Percentiles rank a stretch among this genome's conserved stretches.
Conservation (phyloP, 1,140 invertebrate genomes). For the Caenorhabditis briggsae region DNA sequence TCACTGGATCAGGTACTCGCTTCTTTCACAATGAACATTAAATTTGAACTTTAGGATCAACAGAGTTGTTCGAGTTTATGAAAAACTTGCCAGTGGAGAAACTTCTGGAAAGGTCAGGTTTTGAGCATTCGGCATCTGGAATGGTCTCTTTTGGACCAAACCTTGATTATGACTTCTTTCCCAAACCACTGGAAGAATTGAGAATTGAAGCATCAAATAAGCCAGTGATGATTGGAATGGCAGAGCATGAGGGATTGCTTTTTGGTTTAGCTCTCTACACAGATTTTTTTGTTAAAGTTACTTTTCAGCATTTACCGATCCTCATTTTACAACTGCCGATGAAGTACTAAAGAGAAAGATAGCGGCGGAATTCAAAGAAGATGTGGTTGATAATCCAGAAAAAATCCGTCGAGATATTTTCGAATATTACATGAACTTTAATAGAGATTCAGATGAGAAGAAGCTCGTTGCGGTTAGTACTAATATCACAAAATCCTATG, state of each 20-base stretch:
- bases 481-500: neutral
- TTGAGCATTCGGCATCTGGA: neutral
- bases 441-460: neutral
- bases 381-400: constrained; percentile 6
- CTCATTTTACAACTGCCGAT: neutral
- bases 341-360: neutral
- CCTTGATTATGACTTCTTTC: constrained; percentile 67
- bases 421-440: neutral
- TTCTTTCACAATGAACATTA: neutral
- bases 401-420: neutral
- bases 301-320: constrained; percentile 18
- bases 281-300: neutral
- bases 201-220: constrained; percentile 56
- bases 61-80: neutral
- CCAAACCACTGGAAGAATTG: constrained; percentile 52
- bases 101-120: neutral
- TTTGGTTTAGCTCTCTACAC: constrained; percentile 52
- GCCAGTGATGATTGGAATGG: constrained; percentile 60
- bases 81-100: neutral
- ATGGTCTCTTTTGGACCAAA: constrained; percentile 56
- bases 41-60: neutral
- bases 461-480: neutral
- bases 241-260: constrained; percentile 66
- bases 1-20: neutral
- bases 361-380: neutral